These are phyloP conservation scores for Melanostoma mellinum DNA, from an alignment of 2,888 invertebrate species.

Conservation along the genomic window DNA sequence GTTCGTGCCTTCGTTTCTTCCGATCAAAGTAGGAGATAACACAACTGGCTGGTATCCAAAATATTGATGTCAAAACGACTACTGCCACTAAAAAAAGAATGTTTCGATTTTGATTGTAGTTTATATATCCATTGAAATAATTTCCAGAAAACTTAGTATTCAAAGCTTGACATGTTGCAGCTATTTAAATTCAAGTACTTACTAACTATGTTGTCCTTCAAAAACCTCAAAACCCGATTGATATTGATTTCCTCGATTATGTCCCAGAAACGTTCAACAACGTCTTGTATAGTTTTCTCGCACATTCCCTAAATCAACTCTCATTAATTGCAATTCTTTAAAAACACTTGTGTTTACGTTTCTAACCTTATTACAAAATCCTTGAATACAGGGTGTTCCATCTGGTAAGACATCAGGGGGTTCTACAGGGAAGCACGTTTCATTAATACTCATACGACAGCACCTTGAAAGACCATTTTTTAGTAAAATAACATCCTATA, in stretches of 20 bases:
- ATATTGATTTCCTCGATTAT: slow-evolving; percentile 98
- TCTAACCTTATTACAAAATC: slow-evolving; percentile 95
- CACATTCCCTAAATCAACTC: slow-evolving; percentile 89
- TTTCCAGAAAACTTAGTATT: too few relatives aligned
- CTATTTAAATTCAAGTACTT: slow-evolving; percentile 79
- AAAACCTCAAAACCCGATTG: slow-evolving; percentile 93
- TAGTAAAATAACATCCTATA: not conserved
- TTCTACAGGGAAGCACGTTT: slow-evolving; percentile 95
- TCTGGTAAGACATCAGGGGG: slow-evolving; percentile 94
- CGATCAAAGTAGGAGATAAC: slow-evolving; percentile 92
- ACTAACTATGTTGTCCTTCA: slow-evolving; percentile 96
- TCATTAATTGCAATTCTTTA: not conserved
- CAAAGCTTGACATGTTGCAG: not conserved
- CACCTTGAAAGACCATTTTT: slow-evolving; percentile 82
- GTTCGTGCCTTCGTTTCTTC: slow-evolving; percentile 87
- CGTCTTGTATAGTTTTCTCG: slow-evolving; percentile 96
- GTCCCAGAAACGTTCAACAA: slow-evolving; percentile 98
- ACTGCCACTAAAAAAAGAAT: slow-evolving; percentile 84
- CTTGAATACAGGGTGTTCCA: slow-evolving; percentile 97
- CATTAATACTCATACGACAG: slow-evolving; percentile 94
- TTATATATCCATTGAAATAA: too few relatives aligned
- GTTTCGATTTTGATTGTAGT: too few relatives aligned
- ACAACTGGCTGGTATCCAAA: slow-evolving; percentile 98
- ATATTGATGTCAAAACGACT: slow-evolving; percentile 92
- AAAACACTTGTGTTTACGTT: slow-evolving; percentile 38